A percentile compares a stretch with the other conserved stretches of the same genome.
These are phyloP conservation scores for Pollenia amentaria DNA, from an alignment of 2,888 invertebrate species.

Conservation along the genomic window DNA sequence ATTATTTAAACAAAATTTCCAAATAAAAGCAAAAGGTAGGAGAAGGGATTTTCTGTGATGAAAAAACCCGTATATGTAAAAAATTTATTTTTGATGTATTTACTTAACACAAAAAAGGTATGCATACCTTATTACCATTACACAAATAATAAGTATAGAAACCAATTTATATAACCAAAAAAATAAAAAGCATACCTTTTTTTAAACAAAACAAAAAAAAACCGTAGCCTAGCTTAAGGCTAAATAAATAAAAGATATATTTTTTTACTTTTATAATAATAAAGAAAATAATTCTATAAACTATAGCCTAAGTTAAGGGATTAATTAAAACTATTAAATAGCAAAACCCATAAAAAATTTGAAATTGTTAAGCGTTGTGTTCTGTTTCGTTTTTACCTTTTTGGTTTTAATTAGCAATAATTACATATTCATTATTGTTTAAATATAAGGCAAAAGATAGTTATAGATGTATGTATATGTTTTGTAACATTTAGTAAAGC, in stretches of 20 bases:
- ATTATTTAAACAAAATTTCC: conserved; percentile 66
- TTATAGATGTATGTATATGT: background rate
- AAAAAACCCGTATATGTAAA: conserved; percentile 72
- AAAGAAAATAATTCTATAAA: conserved; percentile 12
- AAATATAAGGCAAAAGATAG: conserved; percentile 51
- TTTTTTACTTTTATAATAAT: background rate
- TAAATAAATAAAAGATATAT: conserved; percentile 30
- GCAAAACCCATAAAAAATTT: conserved; percentile 18
- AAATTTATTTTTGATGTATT: conserved; percentile 82
- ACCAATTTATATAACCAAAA: conserved; percentile 48
- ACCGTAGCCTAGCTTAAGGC: conserved; percentile 58
- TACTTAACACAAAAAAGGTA: conserved; percentile 75
- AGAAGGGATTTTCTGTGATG: conserved; percentile 50
- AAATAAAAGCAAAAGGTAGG: conserved; percentile 3
- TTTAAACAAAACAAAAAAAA: background rate
- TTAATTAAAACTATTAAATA: conserved; percentile 11
- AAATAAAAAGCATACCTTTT: conserved; percentile 42
- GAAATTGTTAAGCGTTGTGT: background rate
- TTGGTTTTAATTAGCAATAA: conserved; percentile 79
- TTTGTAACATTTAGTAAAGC: conserved; percentile 14
- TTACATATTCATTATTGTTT: conserved; percentile 79
- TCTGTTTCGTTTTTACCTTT: background rate
- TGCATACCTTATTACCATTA: conserved; percentile 75
- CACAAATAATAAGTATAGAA: conserved; percentile 82
- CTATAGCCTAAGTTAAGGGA: background rate